Evolutionary conservation across 2,113 vertebrate genomes (phyloP).

Genomic region (Phycodurus eques): DNA sequence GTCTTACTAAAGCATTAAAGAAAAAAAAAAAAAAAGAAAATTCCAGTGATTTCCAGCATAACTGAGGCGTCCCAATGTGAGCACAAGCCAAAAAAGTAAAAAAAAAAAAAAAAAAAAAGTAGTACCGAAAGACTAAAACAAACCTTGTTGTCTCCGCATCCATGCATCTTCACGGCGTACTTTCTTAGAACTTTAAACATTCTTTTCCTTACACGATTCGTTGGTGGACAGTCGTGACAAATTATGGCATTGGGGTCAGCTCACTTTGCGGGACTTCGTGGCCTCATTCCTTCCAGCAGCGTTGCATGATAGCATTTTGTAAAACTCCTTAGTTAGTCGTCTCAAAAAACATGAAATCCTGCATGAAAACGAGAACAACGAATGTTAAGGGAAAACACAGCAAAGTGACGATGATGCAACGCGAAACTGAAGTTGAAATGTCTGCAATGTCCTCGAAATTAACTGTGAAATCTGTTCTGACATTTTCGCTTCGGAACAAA

Average conservation of each 20-base stretch:
- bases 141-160: not conserved
- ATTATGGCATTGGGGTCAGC: not conserved
- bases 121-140: not conserved
- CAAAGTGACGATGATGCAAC: not conserved
- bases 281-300: not conserved
- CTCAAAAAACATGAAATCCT: conserved; percentile 95
- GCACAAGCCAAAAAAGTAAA: not conserved
- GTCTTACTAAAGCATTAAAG: not conserved
- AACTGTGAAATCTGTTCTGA: not conserved
- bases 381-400: not conserved
- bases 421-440: not conserved
- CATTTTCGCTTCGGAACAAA: conserved; percentile 2
- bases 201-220: not conserved
- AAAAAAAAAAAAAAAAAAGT: not conserved
- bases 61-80: not conserved
- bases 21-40: not conserved
- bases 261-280: not conserved
- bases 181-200: not conserved
- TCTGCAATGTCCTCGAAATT: not conserved
- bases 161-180: not conserved
- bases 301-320: not conserved
- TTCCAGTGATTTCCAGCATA: not conserved
- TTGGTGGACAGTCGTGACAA: not conserved
- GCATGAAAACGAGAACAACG: conserved; percentile 4
- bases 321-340: conserved; percentile 46